Evolutionary conservation across 2,113 vertebrate species (phyloP), one percentile per base, ranked within the genome.

Genomic region (Pseudolaguvia tuberculata): DNA sequence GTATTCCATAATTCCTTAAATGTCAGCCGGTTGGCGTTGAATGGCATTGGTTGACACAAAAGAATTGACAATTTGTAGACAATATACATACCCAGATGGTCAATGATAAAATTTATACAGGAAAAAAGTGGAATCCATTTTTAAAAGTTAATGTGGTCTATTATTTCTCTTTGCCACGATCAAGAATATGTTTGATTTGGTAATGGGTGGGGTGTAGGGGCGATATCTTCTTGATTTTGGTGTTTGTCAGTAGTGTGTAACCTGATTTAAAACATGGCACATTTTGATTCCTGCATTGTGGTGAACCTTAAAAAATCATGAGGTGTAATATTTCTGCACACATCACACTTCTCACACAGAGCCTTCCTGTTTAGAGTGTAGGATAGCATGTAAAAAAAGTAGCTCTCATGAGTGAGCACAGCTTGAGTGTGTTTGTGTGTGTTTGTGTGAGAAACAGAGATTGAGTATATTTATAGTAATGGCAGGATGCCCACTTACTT

Each of bases 401-500:
- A 76, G 76, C 79, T 80, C 78, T 79, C 56, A 52, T 80, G 85
- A 84, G 73, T 77, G 42, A 80, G 70, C 72, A 29, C 84, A 84
- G 78, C 69, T 25, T 77, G 73, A 21, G 27, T 67, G 69, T 35
- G 53, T 31, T 35, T 72, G 65, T 75, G 5, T 53, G 42, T 78
- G 27, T 56, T 70, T 65, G n/a, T n/a, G n/a, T 69, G 72, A 56
- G 25, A 50, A 18, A 50, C 2, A 50, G 48, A 50, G 48, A 50
- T 2, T 35, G 25, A 27, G 27, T 73, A 17, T 55, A 51, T 78
- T 70, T 67, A 51, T 72, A 55, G 20, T 18, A 51, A 47, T 59
- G 66, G 50, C n/a, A 45, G 62, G 25, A 31, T 62, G 39, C 59
- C 72, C 31, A 6, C 2, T 92, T 93, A 99, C 97, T 96, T 94